Conservation (phyloP, 2,113 vertebrate genomes). For the Dasyornis broadbenti region DNA sequence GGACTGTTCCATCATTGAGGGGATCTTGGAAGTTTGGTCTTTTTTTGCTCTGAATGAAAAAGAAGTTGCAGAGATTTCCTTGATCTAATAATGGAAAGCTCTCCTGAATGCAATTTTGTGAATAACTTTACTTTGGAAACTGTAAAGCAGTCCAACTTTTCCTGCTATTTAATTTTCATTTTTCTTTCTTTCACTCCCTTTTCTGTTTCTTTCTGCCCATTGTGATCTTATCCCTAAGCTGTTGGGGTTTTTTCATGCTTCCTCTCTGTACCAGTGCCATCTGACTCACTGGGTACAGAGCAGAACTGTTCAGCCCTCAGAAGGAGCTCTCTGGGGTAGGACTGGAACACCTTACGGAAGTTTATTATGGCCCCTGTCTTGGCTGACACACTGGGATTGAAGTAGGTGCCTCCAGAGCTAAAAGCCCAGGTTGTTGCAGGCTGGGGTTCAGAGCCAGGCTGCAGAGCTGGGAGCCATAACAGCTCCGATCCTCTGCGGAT, state of each 20-base stretch:
- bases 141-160: neutral
- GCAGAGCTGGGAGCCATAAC: neutral
- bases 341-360: slow-evolving; percentile 34
- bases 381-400: slow-evolving; percentile 10
- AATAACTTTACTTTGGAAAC: neutral
- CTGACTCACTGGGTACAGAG: neutral
- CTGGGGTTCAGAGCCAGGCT: slow-evolving; percentile 30
- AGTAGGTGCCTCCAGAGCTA: slow-evolving; percentile 24
- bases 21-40: neutral
- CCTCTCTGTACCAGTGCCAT: neutral
- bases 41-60: neutral
- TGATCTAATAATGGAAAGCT: neutral
- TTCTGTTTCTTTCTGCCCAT: neutral
- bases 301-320: neutral
- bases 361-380: slow-evolving; percentile 27
- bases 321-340: neutral
- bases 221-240: neutral
- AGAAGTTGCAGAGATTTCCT: neutral
- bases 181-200: neutral
- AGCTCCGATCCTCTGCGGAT: neutral
- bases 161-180: neutral
- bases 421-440: slow-evolving; percentile 46
- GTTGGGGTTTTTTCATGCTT: neutral
- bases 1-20: neutral
- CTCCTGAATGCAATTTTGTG: neutral